Conservation (phyloP, 92 coral and sea anemone genomes). For the Heliopora coerulea region DNA sequence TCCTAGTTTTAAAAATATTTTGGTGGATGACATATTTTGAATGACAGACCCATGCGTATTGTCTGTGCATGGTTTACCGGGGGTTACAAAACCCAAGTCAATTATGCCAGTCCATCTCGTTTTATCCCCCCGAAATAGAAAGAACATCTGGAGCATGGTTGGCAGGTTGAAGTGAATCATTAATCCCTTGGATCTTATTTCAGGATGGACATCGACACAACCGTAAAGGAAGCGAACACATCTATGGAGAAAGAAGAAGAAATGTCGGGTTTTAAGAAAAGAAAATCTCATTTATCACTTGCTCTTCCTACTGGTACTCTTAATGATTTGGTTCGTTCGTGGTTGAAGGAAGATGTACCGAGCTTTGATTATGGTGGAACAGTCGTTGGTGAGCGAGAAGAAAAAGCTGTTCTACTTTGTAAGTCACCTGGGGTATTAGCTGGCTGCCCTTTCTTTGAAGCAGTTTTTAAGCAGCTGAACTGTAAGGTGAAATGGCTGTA, state of each 20-base stretch:
- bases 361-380: slow-evolving; percentile 89
- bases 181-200: slow-evolving; percentile 20
- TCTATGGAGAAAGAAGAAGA: slow-evolving; percentile 13
- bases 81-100: no score
- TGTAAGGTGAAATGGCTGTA: slow-evolving; percentile 85
- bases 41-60: no score
- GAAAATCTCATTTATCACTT: slow-evolving; percentile 18
- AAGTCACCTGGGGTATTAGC: slow-evolving; percentile 91
- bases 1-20: no score
- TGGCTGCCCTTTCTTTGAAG: slow-evolving; percentile 95
- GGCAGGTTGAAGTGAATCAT: no score
- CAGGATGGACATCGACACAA: slow-evolving; percentile 4
- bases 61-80: no score
- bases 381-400: slow-evolving; percentile 83
- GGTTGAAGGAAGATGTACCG: slow-evolving; percentile 90
- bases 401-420: slow-evolving; percentile 82
- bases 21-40: no score
- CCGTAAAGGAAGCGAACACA: neutral
- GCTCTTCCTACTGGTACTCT: slow-evolving; percentile 61
- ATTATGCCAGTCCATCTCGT: no score
- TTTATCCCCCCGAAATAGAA: no score
- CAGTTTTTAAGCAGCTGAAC: slow-evolving; percentile 81
- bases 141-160: no score
- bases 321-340: slow-evolving; percentile 61
- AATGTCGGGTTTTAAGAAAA: neutral